These are phyloP conservation scores for Actinemys pallida DNA, from an alignment of 2,113 vertebrate species.

Conservation along the genomic window DNA sequence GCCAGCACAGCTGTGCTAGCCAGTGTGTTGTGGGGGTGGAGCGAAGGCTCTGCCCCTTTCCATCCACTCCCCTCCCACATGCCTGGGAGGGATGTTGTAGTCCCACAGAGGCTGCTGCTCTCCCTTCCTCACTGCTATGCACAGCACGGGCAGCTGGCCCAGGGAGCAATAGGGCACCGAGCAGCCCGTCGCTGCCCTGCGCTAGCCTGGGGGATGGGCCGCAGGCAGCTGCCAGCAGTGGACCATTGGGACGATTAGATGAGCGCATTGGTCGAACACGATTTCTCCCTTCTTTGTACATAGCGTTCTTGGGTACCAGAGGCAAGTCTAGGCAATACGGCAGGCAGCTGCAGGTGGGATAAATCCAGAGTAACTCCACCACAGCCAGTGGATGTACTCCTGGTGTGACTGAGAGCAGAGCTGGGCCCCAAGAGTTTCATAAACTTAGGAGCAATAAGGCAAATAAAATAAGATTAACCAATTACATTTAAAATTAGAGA, in stretches of 20 bases:
- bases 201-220: background rate
- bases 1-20: background rate
- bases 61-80: background rate
- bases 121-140: background rate
- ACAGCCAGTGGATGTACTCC: conserved; percentile 56
- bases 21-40: background rate
- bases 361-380: conserved; percentile 57
- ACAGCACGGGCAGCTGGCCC: background rate
- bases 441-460: conserved; percentile 64
- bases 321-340: conserved; percentile 11
- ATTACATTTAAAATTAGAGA: conserved; percentile 67
- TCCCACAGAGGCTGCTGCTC: too few species aligned
- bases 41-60: background rate
- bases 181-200: background rate
- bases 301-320: background rate
- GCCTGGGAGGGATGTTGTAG: too few species aligned
- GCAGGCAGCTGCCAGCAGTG: background rate
- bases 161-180: background rate
- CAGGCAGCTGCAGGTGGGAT: background rate
- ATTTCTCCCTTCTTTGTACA: background rate
- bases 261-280: conserved; percentile 17
- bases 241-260: conserved; percentile 14
- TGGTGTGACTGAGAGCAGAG: conserved; percentile 54
- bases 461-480: conserved; percentile 78
- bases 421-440: conserved; percentile 45